A percentile compares a stretch with the other conserved stretches of the same genome.
Evolutionary conservation across 2,797 vertebrate species (phyloP).

Genomic region (Buphagus erythrorhynchus): DNA sequence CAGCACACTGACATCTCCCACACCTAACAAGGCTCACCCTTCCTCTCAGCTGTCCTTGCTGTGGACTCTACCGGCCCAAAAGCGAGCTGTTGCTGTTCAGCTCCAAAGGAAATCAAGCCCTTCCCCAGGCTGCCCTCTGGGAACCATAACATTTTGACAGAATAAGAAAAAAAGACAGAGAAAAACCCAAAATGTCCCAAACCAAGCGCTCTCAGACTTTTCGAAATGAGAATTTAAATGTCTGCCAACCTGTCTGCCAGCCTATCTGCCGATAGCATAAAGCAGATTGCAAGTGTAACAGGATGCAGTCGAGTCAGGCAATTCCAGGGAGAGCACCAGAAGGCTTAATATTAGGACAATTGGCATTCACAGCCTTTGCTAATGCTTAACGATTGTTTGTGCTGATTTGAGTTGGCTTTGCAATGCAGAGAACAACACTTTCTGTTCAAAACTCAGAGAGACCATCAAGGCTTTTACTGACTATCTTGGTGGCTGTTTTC

Average conservation of each 20-base stretch:
- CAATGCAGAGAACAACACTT: conserved; percentile 33
- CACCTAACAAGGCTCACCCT: background rate
- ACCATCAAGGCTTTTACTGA: conserved; percentile 9
- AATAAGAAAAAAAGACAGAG: background rate
- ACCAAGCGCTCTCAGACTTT: background rate
- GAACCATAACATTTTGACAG: accelerated
- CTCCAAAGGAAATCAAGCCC: background rate
- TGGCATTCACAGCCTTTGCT: conserved; percentile 60
- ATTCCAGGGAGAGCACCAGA: conserved; percentile 66
- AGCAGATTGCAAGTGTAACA: conserved; percentile 75
- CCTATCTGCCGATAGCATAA: conserved; percentile 60
- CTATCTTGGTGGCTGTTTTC: background rate
- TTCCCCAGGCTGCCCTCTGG: background rate
- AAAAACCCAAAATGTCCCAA: background rate
- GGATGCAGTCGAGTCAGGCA: conserved; percentile 66
- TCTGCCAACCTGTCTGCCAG: conserved; percentile 68
- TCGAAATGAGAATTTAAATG: conserved; percentile 66
- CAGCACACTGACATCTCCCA: background rate
- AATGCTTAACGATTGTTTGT: conserved; percentile 71
- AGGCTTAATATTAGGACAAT: conserved; percentile 64
- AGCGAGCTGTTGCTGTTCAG: background rate
- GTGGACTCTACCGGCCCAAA: background rate
- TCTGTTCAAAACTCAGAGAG: conserved; percentile 27
- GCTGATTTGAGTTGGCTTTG: conserved; percentile 64
- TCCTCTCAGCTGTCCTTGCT: background rate